Conservation (phyloP, 2,888 invertebrate genomes). For the Steinernema scapterisci region DNA sequence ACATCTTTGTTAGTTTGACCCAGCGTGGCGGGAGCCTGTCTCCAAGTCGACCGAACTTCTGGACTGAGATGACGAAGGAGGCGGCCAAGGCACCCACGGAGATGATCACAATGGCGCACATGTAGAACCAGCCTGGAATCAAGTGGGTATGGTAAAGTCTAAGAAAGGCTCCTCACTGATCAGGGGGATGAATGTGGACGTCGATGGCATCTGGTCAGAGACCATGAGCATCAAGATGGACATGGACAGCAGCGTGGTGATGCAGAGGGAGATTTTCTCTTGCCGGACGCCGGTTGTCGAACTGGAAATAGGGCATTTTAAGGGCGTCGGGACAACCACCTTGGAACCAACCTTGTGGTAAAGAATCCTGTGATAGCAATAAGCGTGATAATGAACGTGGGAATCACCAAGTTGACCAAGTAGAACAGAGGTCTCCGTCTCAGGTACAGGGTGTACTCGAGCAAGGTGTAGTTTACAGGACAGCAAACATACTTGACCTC, state of each 20-base stretch:
- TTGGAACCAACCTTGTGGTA: slow-evolving; percentile 45
- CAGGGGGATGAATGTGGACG: slow-evolving; percentile 69
- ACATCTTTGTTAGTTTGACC: slow-evolving; percentile 21
- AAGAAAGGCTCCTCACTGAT: slow-evolving; percentile 64
- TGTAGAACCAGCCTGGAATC: slow-evolving; percentile 43
- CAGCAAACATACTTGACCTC: slow-evolving; percentile 46
- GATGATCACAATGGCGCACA: slow-evolving; percentile 42
- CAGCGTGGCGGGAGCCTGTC: slow-evolving; percentile 1
- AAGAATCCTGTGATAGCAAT: slow-evolving; percentile 61
- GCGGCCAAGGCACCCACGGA: slow-evolving; percentile 42
- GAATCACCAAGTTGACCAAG: slow-evolving; percentile 45
- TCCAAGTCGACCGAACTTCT: slow-evolving; percentile 24
- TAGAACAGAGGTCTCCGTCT: slow-evolving; percentile 49
- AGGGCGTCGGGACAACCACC: too few relatives aligned
- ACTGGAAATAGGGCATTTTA: slow-evolving; percentile 31
- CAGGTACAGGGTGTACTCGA: slow-evolving; percentile 42
- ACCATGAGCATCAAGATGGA: slow-evolving; percentile 69
- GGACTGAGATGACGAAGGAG: slow-evolving; percentile 39
- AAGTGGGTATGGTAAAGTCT: not conserved
- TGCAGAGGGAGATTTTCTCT: slow-evolving; percentile 56
- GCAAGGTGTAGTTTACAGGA: slow-evolving; percentile 43
- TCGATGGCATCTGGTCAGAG: slow-evolving; percentile 69
- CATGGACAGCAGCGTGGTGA: slow-evolving; percentile 69
- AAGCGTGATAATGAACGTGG: slow-evolving; percentile 63
- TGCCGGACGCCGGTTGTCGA: slow-evolving; percentile 41